phyloP scores from a whole-genome alignment of 2,888 invertebrate species.

The Papilio demoleus region DNA sequence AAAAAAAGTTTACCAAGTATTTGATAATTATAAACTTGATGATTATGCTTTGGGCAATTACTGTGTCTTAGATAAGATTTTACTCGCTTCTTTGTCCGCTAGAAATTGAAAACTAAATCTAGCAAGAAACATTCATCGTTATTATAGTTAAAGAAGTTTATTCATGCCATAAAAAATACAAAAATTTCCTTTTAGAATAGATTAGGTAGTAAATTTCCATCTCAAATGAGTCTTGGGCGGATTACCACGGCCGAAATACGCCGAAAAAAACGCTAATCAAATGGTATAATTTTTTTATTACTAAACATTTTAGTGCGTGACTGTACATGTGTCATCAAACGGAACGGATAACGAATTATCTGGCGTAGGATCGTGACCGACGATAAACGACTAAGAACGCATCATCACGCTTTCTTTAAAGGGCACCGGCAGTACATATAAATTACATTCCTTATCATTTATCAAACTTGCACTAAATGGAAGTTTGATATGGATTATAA shows the following conservation, averaged over 20 bases:
- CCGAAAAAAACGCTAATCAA: background rate
- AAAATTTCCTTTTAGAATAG: too few species aligned
- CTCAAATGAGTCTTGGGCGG: too few species aligned
- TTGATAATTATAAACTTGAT: background rate
- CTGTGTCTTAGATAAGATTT: too few species aligned
- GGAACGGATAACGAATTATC: constrained; percentile 49
- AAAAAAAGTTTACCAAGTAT: background rate
- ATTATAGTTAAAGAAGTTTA: too few species aligned
- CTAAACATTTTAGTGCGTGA: background rate
- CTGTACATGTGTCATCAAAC: constrained; percentile 37
- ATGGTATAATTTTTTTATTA: background rate
- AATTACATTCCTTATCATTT: constrained; percentile 15
- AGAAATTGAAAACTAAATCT: too few species aligned
- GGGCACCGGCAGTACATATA: constrained; percentile 34
- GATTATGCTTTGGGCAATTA: background rate
- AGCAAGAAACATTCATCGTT: too few species aligned
- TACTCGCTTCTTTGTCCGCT: too few species aligned
- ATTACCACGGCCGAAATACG: background rate
- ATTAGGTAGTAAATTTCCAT: background rate
- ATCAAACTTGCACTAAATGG: background rate
- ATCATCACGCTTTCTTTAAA: constrained; percentile 33
- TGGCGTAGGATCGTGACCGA: constrained; percentile 62
- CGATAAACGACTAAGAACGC: constrained; percentile 44
- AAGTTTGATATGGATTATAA: background rate
- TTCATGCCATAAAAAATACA: too few species aligned